Evolutionary conservation across 2,888 invertebrate species (phyloP).

Genomic region (Tenthredo scrophulariae): DNA sequence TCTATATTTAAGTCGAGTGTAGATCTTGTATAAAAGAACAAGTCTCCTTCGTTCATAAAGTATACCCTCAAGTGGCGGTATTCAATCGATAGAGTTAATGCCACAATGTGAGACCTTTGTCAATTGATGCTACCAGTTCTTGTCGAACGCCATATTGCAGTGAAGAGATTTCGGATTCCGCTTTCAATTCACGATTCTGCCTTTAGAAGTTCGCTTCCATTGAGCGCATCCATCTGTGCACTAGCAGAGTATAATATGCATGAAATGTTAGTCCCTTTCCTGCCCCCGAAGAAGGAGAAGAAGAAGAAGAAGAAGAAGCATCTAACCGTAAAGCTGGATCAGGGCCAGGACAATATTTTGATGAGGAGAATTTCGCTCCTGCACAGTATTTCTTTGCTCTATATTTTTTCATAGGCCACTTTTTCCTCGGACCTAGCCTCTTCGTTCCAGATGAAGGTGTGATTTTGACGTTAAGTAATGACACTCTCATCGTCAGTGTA

Average conservation of each 20-base stretch:
- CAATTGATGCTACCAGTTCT: neutral
- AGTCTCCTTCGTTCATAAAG: neutral
- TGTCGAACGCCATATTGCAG: neutral
- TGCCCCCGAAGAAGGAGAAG: neutral
- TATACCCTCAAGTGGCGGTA: neutral
- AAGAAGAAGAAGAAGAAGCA: neutral
- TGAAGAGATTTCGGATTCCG: neutral
- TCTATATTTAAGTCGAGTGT: neutral
- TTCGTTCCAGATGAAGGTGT: neutral
- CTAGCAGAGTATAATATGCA: constrained; percentile 14
- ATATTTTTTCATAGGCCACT: neutral
- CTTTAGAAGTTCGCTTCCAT: constrained; percentile 7
- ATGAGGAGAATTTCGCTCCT: constrained; percentile 52
- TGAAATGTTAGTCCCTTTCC: constrained; percentile 8
- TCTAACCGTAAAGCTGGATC: constrained; percentile 55
- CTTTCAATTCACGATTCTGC: neutral
- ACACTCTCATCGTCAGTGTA: neutral
- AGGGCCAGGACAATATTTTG: constrained; percentile 62
- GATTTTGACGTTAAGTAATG: constrained; percentile 1
- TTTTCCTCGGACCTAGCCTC: neutral
- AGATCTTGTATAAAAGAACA: neutral
- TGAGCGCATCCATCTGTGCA: constrained; percentile 18
- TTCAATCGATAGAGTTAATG: neutral
- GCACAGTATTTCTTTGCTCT: neutral
- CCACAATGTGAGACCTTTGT: neutral